Evolutionary conservation across 2,888 invertebrate genomes (phyloP).

Genomic region (Cephus runcator): DNA sequence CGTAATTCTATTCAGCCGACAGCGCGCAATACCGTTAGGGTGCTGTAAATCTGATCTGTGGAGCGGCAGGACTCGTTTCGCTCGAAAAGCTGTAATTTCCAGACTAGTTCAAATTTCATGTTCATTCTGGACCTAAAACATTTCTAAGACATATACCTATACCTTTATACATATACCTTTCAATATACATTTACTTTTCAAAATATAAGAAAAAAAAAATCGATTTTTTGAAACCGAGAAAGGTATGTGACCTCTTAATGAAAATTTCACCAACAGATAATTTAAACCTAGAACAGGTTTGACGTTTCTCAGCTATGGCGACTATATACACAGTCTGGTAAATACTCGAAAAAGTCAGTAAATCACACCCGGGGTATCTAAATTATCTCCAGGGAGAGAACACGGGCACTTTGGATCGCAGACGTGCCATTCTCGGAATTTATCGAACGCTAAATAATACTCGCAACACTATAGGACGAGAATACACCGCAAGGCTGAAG

Average conservation of each 20-base stretch:
- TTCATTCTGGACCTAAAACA: too few relatives aligned
- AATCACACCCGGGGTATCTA: constrained; percentile 56
- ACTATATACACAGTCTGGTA: neutral
- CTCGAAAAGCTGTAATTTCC: too few relatives aligned
- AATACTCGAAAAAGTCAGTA: constrained; percentile 42
- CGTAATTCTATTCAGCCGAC: too few relatives aligned
- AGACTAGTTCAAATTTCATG: too few relatives aligned
- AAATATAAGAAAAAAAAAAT: too few relatives aligned
- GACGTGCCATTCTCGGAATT: constrained; percentile 45
- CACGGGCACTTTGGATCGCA: constrained; percentile 48
- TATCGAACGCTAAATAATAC: constrained; percentile 52
- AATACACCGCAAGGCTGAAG: constrained; percentile 43
- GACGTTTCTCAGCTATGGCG: neutral
- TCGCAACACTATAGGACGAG: constrained; percentile 49
- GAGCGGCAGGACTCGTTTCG: too few relatives aligned
- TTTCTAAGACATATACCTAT: too few relatives aligned
- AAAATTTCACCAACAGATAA: neutral
- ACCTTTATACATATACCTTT: too few relatives aligned
- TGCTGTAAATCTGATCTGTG: too few relatives aligned
- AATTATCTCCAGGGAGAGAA: constrained; percentile 53
- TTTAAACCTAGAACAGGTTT: neutral
- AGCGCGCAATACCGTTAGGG: too few relatives aligned
- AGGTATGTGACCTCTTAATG: neutral
- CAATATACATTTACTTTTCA: too few relatives aligned
- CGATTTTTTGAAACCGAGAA: too few relatives aligned